Base-by-base conservation (phyloP, 2,888 invertebrate species). In the Biston stratarius region DNA sequence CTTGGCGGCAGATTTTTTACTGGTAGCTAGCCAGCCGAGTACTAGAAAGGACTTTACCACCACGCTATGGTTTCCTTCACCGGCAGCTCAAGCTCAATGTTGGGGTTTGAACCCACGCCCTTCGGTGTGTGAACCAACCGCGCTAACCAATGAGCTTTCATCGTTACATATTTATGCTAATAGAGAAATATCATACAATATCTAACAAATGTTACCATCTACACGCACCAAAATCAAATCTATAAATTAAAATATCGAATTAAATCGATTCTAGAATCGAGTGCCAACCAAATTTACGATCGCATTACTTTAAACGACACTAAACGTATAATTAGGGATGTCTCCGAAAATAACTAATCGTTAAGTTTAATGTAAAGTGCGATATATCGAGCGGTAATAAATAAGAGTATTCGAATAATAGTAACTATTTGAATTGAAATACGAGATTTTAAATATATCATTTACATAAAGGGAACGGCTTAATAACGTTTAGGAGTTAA, bases 281-380 rank as follows among this genome's bases (percentile, higher is more conserved):
- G 72, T 74, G 76, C 51, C 52, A 69, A 73, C 74, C 75, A 69
- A 68, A 91, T 91, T 90, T 88, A 91, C 83, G 83, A 80, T 76
- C 78, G 79, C 84, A 84, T 86, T 87, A 88, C 74, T 76, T 77
- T 83, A 82, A 83, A 78, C 78, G 83, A 83, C 87, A 83, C 83
- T 81, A 84, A 88, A 88, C 87, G 88, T 86, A 88, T 89, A 90
- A 91, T 91, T 89, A 86, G 87, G 74, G 81, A 82, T 81, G 84
- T 82, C 80, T 84, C 78, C 81, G 73, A 83, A 89, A 87, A 87
- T 88, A 87, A 81, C 80, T 74, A 81, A 85, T 83, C 86, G 83
- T 88, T 84, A 87, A 87, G 67, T 83, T 87, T 87, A 78, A 86
- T 84, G 79, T 79, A 79, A 78, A 83, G 81, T 83, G 83, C 76